A percentile compares a stretch with the other conserved stretches of the same genome.
Conservation (phyloP, 2,113 vertebrate genomes). For the Myiozetetes cayanensis region DNA sequence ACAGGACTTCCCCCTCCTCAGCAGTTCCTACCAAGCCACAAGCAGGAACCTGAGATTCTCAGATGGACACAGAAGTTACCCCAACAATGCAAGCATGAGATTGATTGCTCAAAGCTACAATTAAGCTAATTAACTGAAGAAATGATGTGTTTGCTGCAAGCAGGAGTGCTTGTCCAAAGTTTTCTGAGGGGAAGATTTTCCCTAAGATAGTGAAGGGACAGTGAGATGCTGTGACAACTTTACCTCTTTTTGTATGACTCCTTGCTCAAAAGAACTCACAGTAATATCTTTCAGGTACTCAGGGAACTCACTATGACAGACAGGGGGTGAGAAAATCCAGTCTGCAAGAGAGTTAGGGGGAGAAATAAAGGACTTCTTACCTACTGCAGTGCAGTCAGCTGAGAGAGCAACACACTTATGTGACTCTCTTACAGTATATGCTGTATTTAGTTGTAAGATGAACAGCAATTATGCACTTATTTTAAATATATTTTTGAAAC, state of each 20-base stretch:
- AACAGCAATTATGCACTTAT: background rate
- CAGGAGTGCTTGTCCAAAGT: background rate
- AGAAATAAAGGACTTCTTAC: background rate
- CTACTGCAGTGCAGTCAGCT: background rate
- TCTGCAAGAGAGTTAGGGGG: background rate
- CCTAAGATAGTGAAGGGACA: background rate
- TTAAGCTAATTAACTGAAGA: background rate
- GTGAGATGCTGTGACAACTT: background rate
- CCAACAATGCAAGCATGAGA: background rate
- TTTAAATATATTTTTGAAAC: background rate
- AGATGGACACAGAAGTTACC: accelerated
- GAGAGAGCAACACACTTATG: background rate
- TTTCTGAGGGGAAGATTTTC: background rate
- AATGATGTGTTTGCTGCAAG: background rate
- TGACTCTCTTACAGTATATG: background rate
- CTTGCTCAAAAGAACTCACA: background rate
- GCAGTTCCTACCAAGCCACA: background rate
- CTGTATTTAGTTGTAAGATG: background rate
- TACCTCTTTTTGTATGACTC: background rate
- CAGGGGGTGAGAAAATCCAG: background rate
- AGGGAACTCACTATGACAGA: accelerated
- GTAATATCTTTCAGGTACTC: background rate
- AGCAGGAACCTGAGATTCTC: background rate
- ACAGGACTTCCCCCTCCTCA: background rate
- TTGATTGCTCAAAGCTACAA: background rate